These are phyloP conservation scores for Trematocara stigmaticum DNA, from an alignment of 2,113 vertebrate genomes.

Conservation along the genomic window DNA sequence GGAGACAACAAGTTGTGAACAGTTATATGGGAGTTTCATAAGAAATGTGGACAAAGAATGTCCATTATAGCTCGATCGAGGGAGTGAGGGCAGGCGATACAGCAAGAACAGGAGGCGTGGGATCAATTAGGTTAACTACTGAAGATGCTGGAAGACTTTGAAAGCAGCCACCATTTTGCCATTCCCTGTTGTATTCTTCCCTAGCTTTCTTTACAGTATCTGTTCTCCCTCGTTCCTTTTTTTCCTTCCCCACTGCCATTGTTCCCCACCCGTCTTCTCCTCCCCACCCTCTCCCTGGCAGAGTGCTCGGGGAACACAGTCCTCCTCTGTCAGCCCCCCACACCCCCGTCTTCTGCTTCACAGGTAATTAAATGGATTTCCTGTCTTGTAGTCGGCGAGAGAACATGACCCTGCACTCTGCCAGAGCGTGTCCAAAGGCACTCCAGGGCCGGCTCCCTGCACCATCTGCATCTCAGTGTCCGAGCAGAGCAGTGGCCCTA, in stretches of 20 bases:
- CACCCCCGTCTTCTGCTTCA: conserved; percentile 92
- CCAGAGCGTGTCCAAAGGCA: conserved; percentile 81
- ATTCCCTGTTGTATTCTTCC: background rate
- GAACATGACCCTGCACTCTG: conserved; percentile 93
- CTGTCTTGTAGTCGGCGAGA: conserved; percentile 95
- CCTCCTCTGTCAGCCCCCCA: conserved; percentile 87
- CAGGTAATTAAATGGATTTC: conserved; percentile 99
- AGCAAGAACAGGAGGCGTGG: background rate
- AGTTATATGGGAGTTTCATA: background rate
- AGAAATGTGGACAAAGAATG: background rate
- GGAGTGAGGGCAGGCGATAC: background rate
- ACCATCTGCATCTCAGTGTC: conserved; percentile 75
- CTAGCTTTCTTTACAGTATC: conserved; percentile 7
- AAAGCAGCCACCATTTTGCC: background rate
- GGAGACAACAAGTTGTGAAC: background rate
- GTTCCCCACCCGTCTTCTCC: background rate
- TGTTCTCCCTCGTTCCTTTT: conserved; percentile 11
- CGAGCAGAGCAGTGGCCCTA: conserved; percentile 66
- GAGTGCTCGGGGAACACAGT: conserved; percentile 84
- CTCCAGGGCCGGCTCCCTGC: conserved; percentile 83
- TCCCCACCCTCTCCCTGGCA: conserved; percentile 66
- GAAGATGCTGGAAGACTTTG: background rate
- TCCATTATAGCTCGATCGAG: background rate
- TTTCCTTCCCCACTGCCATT: background rate
- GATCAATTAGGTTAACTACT: conserved; percentile 9